These are phyloP conservation scores for Poecilia gillii DNA, from an alignment of 2,797 vertebrate species.

Conservation along the genomic window DNA sequence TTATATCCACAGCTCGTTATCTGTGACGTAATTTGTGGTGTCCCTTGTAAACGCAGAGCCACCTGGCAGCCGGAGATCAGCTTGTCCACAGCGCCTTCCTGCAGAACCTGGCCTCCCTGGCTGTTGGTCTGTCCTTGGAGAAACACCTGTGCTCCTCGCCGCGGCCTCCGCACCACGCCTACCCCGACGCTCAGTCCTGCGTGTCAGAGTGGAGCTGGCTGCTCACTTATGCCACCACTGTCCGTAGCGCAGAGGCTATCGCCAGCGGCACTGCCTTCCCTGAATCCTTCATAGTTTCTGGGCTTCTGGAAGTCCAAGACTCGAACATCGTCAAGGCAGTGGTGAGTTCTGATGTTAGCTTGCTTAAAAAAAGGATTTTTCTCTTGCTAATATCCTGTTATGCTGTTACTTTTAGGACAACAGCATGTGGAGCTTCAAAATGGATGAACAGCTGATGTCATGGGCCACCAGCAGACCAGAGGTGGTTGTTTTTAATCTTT, in stretches of 20 bases:
- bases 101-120: slow-evolving; percentile 82
- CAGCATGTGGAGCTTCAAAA: slow-evolving; percentile 86
- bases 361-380: not conserved
- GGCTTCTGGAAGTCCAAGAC: slow-evolving; percentile 67
- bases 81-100: slow-evolving; percentile 85
- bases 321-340: slow-evolving; percentile 69
- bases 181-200: slow-evolving; percentile 48
- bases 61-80: slow-evolving; percentile 83
- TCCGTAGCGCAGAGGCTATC: slow-evolving; percentile 84
- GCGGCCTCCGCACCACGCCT: slow-evolving; percentile 76
- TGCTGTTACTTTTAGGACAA: slow-evolving; percentile 77
- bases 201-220: slow-evolving; percentile 84
- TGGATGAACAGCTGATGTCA: slow-evolving; percentile 87
- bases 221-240: slow-evolving; percentile 78
- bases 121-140: slow-evolving; percentile 81
- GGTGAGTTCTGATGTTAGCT: slow-evolving; percentile 61
- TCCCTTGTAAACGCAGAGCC: slow-evolving; percentile 65
- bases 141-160: slow-evolving; percentile 78
- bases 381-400: not conserved
- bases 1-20: not conserved
- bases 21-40: not conserved
- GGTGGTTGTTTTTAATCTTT: slow-evolving; percentile 56
- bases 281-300: slow-evolving; percentile 78
- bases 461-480: slow-evolving; percentile 86
- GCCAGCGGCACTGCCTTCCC: slow-evolving; percentile 81